Evolutionary conservation across 2,888 invertebrate species (phyloP).

Genomic region (Physocephala rufipes): DNA sequence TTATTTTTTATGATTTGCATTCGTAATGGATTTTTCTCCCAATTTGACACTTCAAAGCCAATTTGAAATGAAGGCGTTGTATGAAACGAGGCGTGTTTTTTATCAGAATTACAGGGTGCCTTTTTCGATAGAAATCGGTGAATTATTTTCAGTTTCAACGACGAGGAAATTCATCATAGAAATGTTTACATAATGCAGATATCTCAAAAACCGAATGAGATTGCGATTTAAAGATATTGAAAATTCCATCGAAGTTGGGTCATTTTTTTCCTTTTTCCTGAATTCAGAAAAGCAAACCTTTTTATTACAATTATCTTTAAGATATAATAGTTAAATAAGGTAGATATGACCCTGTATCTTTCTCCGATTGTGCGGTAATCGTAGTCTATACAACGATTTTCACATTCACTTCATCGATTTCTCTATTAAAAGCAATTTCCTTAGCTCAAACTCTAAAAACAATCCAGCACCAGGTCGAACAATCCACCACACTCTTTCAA

Average conservation of each 20-base stretch:
- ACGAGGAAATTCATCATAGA: too few species aligned
- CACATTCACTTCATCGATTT: conserved; percentile 32
- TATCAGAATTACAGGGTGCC: neutral
- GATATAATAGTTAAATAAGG: neutral
- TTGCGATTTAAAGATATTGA: too few species aligned
- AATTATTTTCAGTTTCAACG: neutral
- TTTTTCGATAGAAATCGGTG: neutral
- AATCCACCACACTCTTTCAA: neutral
- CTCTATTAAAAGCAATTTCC: conserved; percentile 32
- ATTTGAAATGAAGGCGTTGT: conserved; percentile 26
- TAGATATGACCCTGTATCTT: conserved; percentile 19
- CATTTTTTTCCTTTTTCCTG: too few species aligned
- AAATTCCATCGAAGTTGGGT: too few species aligned
- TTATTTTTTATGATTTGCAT: conserved; percentile 48
- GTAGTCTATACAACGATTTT: neutral
- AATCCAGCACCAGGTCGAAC: neutral
- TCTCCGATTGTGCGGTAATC: neutral
- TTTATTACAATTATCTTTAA: too few species aligned
- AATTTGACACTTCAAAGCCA: conserved; percentile 35
- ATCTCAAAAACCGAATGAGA: too few species aligned
- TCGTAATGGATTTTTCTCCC: conserved; percentile 38
- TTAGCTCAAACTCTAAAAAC: neutral
- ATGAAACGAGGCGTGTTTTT: neutral
- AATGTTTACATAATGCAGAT: too few species aligned
- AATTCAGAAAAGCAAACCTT: too few species aligned